Conservation (phyloP, 2,113 vertebrate species). For the Poeciliopsis retropinna region DNA sequence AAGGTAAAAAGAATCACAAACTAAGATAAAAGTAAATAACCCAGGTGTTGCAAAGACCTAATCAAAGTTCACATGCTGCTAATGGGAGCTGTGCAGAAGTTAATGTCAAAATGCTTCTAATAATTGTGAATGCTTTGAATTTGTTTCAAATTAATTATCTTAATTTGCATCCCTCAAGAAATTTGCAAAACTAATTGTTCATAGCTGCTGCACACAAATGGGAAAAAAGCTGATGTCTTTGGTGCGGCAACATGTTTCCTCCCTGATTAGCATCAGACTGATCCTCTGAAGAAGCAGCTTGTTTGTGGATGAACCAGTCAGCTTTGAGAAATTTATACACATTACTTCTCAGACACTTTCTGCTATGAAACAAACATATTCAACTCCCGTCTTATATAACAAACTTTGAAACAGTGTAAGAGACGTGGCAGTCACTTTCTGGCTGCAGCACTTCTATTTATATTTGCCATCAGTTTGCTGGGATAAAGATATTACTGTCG, state of each 20-base stretch:
- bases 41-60: too few relatives aligned
- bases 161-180: too few relatives aligned
- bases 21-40: background rate
- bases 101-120: background rate
- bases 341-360: background rate
- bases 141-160: too few relatives aligned
- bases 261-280: too few relatives aligned
- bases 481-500: constrained; percentile 6
- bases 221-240: too few relatives aligned
- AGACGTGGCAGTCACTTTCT: background rate
- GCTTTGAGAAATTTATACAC: background rate
- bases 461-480: background rate
- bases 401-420: background rate
- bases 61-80: background rate
- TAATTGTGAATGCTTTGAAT: too few relatives aligned
- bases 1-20: background rate
- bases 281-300: too few relatives aligned
- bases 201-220: too few relatives aligned
- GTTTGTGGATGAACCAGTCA: background rate
- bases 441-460: background rate
- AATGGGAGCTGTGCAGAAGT: too few relatives aligned
- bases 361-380: background rate
- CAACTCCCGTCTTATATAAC: background rate
- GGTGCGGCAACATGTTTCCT: too few relatives aligned
- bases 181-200: too few relatives aligned